phyloP scores from a whole-genome alignment of 2,888 invertebrate genomes.

The Helleia helle region DNA sequence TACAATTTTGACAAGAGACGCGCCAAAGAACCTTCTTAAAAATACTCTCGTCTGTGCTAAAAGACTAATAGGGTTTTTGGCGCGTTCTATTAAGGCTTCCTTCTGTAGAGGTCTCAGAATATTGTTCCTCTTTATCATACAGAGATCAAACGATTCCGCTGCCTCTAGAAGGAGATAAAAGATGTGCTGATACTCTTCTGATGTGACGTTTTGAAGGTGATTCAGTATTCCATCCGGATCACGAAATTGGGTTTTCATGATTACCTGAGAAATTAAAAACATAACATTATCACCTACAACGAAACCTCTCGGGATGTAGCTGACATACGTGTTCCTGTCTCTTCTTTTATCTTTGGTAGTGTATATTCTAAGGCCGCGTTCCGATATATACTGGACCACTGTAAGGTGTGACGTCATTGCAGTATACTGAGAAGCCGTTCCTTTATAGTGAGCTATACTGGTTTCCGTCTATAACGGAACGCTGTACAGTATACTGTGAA shows the following conservation, averaged over 20 bases:
- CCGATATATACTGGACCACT: too few relatives aligned
- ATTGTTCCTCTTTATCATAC: conserved; percentile 84
- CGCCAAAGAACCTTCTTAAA: conserved; percentile 73
- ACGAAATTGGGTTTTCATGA: conserved; percentile 87
- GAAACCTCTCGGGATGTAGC: too few relatives aligned
- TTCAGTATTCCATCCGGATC: conserved; percentile 89
- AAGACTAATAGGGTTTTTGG: conserved; percentile 78
- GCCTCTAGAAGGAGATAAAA: conserved; percentile 81
- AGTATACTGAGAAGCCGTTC: too few relatives aligned
- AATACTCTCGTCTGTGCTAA: conserved; percentile 77
- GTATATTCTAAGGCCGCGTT: too few relatives aligned
- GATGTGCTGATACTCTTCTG: conserved; percentile 62
- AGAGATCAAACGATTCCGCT: conserved; percentile 84
- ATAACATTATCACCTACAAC: too few relatives aligned
- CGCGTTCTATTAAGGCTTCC: conserved; percentile 75
- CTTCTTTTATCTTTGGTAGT: too few relatives aligned
- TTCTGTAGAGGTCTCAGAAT: conserved; percentile 79
- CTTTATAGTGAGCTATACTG: too few relatives aligned
- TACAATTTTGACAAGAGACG: conserved; percentile 69
- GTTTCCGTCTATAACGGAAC: too few relatives aligned
- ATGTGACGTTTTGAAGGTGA: conserved; percentile 79
- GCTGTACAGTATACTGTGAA: too few relatives aligned
- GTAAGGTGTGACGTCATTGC: too few relatives aligned
- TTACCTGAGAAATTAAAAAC: conserved; percentile 76
- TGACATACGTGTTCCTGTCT: too few relatives aligned